Evolutionary conservation across 1,140 invertebrate genomes (phyloP).

Genomic region (Neodiprion virginianus): DNA sequence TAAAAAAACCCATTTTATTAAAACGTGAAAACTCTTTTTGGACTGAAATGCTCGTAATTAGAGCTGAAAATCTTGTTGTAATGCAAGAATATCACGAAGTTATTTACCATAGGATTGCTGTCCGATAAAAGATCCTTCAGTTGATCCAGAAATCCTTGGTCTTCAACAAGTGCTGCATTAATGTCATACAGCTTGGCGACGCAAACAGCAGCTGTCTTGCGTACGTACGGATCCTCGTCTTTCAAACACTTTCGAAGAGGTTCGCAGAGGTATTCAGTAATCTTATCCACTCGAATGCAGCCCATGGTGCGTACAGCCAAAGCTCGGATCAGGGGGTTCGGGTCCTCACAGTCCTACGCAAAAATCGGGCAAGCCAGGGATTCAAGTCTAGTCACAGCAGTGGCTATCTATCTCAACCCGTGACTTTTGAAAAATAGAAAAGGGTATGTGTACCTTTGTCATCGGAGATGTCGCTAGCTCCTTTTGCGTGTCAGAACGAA

Average conservation of each 20-base stretch:
- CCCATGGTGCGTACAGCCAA: constrained; percentile 99
- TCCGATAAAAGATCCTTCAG: constrained; percentile 97
- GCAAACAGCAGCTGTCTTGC: constrained; percentile 99
- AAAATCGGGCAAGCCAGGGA: constrained; percentile 64
- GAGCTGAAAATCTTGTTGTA: constrained; percentile 7
- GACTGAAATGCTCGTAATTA: no score
- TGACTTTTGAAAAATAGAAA: constrained; percentile 58
- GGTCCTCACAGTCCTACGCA: constrained; percentile 97
- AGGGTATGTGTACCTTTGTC: constrained; percentile 62
- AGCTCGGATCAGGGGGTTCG: constrained; percentile 98
- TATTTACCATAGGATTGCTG: constrained; percentile 97
- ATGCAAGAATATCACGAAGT: not conserved
- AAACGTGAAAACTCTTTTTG: no score
- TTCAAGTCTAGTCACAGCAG: constrained; percentile 63
- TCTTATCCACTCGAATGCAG: constrained; percentile 99
- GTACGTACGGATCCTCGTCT: constrained; percentile 99
- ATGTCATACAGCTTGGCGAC: constrained; percentile 99
- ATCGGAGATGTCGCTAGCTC: constrained; percentile 64
- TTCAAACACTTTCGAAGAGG: constrained; percentile 97
- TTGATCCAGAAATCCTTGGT: constrained; percentile 98
- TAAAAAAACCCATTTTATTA: constrained; percentile 8
- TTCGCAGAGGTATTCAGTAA: constrained; percentile 99
- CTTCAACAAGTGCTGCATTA: constrained; percentile 95
- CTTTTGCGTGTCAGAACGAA: constrained; percentile 65
- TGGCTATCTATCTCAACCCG: constrained; percentile 60